Conservation (phyloP, 2,797 vertebrate genomes). For the Malacoctenus gilli region DNA sequence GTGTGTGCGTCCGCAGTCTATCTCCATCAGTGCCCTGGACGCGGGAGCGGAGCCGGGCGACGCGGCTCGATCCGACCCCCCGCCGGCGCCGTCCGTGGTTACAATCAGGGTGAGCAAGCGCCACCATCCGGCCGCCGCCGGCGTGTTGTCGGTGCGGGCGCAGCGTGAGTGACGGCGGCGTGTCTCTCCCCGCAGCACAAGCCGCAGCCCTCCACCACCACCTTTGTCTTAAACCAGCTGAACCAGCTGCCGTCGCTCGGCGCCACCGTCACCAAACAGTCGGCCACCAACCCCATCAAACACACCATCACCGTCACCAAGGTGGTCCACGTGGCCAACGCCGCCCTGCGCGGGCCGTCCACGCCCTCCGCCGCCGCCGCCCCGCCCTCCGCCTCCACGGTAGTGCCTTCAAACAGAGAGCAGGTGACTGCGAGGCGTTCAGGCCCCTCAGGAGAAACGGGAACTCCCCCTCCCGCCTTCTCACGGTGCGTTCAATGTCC, state of each 20-base stretch:
- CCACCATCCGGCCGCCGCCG: too few species aligned
- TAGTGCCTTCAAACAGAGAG: conserved; percentile 88
- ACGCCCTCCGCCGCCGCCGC: conserved; percentile 71
- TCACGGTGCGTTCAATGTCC: not conserved
- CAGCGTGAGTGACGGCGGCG: too few species aligned
- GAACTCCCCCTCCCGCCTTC: too few species aligned
- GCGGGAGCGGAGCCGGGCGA: conserved; percentile 85
- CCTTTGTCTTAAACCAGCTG: conserved; percentile 98
- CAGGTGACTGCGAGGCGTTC: conserved; percentile 67
- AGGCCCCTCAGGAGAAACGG: too few species aligned
- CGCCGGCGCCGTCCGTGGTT: conserved; percentile 84
- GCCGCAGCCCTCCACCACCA: conserved; percentile 96
- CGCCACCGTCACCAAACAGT: conserved; percentile 91
- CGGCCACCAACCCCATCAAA: conserved; percentile 86
- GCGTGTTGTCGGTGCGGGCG: too few species aligned
- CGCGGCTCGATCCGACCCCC: conserved; percentile 82
- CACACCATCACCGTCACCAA: conserved; percentile 97
- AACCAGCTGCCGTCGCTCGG: conserved; percentile 97
- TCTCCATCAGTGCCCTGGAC: conserved; percentile 89
- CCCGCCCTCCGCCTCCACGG: conserved; percentile 81
- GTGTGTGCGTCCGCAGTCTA: conserved; percentile 77
- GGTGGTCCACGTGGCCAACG: conserved; percentile 90
- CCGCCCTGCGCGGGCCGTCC: conserved; percentile 85
- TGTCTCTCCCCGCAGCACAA: conserved; percentile 79
- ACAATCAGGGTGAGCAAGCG: conserved; percentile 93